Evolutionary conservation across 2,113 vertebrate species (phyloP), one percentile per base, ranked within the genome.

Genomic region (Nyctereutes procyonoides): DNA sequence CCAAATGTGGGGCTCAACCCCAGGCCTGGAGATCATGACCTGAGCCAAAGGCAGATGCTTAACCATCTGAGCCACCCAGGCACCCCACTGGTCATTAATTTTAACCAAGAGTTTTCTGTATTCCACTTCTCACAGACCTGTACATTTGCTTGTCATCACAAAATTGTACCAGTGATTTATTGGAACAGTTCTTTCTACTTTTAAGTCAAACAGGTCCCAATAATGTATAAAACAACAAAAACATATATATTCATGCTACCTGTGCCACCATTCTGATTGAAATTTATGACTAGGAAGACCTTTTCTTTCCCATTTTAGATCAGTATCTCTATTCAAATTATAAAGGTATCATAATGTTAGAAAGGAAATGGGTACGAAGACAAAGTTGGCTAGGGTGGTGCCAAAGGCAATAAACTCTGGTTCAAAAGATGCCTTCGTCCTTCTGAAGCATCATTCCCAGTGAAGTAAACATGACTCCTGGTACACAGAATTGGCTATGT

Each of bases 191-290:
- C 56, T 63, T 89, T 93, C 43, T 76, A 76, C 10, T 93, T 97
- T 74, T 94, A 76, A 84, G 77, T 87, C 60, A 94, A 89, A 67
- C 16, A 81, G 56, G 38, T 76, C 63, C 62, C 43, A 26, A 73
- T 92, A 48, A 96, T 83, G 90, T 93, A 95, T 51, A 84, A 79
- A 77, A 77, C 43, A 96, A 73, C 32, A 19, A 91, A 58, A 81
- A 17, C 14, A 83, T 10, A 63, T 17, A 56, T 22, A 81, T 55
- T 58, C 6, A 58, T 82, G 90, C 48, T 92, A 92, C 80, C 60
- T 88, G 26, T 90, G 56, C 56, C 93, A 58, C 56, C 32, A 88
- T 84, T 22, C 53, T 84, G 67, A 89, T 55, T 95, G 30, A 69
- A 95, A 90, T 94, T 88, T 17, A 51, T 82, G 63, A 85, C 51